Conservation (phyloP, 2,797 vertebrate genomes). For the Holocentrus rufus region DNA sequence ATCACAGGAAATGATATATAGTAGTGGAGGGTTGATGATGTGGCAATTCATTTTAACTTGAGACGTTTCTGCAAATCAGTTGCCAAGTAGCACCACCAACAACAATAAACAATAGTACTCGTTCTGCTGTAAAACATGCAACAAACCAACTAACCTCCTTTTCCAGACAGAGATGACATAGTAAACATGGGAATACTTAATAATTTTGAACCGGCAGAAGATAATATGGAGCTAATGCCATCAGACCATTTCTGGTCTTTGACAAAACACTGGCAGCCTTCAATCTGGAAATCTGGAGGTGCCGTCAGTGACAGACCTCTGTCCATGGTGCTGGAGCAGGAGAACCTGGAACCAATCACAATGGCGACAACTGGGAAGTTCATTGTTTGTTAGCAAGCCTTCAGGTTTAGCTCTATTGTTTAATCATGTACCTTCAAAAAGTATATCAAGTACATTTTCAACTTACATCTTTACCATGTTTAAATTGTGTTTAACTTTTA, state of each 20-base stretch:
- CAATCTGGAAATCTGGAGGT: not conserved
- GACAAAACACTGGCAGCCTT: not conserved
- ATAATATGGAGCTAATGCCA: not conserved
- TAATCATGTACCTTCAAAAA: too few relatives aligned
- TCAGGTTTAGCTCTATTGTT: not conserved
- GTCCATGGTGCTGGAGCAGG: constrained; percentile 78
- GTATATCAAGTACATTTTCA: too few relatives aligned
- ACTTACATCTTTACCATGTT: too few relatives aligned
- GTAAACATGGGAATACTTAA: not conserved
- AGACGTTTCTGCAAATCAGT: constrained; percentile 16
- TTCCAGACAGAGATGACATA: constrained; percentile 11
- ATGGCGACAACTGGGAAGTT: not conserved
- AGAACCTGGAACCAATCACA: constrained; percentile 5
- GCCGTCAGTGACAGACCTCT: constrained; percentile 52
- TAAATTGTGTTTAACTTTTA: too few relatives aligned
- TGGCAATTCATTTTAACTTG: constrained; percentile 33
- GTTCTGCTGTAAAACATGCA: constrained; percentile 6
- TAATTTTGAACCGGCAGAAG: constrained; percentile 37
- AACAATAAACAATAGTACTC: constrained; percentile 1
- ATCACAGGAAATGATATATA: constrained; percentile 37
- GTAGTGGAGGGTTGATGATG: constrained; percentile 34
- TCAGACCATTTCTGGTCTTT: not conserved
- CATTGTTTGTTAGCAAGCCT: not conserved
- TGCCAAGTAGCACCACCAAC: not conserved
- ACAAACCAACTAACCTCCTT: not conserved